phyloP scores from a whole-genome alignment of 2,113 vertebrate genomes.

The Nannospalax galili region DNA sequence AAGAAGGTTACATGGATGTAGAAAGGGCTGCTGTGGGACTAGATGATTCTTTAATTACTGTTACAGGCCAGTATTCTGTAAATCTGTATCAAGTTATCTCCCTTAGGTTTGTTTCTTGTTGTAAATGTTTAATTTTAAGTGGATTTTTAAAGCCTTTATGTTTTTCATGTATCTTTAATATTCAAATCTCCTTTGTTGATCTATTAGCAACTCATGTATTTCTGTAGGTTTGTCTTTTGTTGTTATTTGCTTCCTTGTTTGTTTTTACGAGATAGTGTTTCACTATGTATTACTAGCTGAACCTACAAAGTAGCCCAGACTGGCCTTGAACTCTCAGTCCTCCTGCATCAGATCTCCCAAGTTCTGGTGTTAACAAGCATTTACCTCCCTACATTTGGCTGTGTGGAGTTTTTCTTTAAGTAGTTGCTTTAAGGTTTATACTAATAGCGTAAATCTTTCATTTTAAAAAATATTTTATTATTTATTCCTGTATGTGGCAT shows the following conservation, averaged over 20 bases:
- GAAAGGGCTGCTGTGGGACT: neutral
- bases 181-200: neutral
- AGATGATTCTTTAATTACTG: neutral
- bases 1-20: neutral
- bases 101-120: neutral
- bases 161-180: neutral
- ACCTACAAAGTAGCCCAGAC: neutral
- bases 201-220: neutral
- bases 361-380: neutral
- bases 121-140: neutral
- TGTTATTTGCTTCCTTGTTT: neutral
- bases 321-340: neutral
- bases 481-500: too few relatives aligned
- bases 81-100: neutral
- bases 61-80: neutral
- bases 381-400: neutral
- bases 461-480: too few relatives aligned
- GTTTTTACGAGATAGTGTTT: neutral
- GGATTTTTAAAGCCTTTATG: conserved; percentile 11
- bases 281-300: neutral
- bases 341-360: neutral
- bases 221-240: neutral
- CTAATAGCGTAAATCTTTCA: too few relatives aligned
- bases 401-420: neutral
- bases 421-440: neutral